Evolutionary conservation across 2,113 vertebrate genomes (phyloP).

Genomic region (Dascyllus trimaculatus): DNA sequence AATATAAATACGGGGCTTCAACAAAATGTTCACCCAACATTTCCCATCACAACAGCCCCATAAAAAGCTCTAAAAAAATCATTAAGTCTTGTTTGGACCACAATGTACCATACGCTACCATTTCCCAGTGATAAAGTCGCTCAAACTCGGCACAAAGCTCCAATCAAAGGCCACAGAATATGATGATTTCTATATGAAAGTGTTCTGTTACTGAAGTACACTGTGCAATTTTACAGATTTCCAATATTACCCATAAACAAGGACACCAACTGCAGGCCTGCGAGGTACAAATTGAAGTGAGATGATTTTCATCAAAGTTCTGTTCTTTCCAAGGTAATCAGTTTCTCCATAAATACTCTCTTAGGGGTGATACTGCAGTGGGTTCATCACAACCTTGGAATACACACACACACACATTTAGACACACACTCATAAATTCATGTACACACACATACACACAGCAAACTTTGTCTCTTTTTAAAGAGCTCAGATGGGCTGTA

Average conservation of each 20-base stretch:
- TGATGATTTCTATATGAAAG: conserved; percentile 53
- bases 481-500: conserved; percentile 79
- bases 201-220: conserved; percentile 29
- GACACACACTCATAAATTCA: conserved; percentile 35
- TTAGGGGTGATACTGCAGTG: conserved; percentile 63
- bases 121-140: neutral
- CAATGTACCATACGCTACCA: neutral
- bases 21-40: neutral
- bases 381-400: conserved; percentile 67
- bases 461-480: conserved; percentile 65
- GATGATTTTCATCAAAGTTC: conserved; percentile 81
- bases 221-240: conserved; percentile 63
- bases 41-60: neutral
- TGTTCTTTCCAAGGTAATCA: conserved; percentile 77
- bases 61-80: neutral
- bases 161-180: conserved; percentile 36
- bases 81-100: neutral
- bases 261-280: conserved; percentile 55
- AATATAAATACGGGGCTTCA: neutral
- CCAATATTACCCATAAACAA: conserved; percentile 69
- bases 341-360: conserved; percentile 77
- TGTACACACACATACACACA: conserved; percentile 14
- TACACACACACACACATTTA: conserved; percentile 36
- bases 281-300: conserved; percentile 69
- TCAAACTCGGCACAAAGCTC: conserved; percentile 18